Evolutionary conservation across 2,888 invertebrate species (phyloP).

Genomic region (Ophion ventricosus): DNA sequence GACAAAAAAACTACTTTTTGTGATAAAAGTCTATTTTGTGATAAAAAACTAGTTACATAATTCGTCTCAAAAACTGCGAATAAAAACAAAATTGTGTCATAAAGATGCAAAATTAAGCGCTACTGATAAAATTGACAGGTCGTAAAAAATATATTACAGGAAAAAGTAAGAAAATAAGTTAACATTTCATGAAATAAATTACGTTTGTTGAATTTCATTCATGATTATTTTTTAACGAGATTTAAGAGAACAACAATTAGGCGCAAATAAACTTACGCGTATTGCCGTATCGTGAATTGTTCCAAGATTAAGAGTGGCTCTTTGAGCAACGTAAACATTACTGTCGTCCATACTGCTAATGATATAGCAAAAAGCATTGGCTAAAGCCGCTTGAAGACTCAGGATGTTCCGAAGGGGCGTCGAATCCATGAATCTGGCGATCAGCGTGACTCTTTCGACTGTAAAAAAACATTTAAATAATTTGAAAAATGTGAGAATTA

Average conservation of each 20-base stretch:
- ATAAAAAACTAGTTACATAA: no score
- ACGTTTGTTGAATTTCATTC: no score
- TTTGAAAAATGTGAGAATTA: background rate
- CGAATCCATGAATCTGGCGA: conserved; percentile 96
- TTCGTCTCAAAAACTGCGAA: no score
- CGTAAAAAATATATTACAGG: no score
- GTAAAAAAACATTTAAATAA: conserved; percentile 51
- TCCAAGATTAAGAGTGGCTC: conserved; percentile 95
- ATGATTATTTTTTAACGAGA: background rate
- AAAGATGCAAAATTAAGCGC: no score
- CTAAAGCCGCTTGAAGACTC: conserved; percentile 95
- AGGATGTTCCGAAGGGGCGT: conserved; percentile 93
- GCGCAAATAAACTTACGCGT: conserved; percentile 85
- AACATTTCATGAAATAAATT: no score
- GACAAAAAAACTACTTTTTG: no score
- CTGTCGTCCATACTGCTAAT: conserved; percentile 98
- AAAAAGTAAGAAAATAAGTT: no score
- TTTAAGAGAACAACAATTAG: background rate
- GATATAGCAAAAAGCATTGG: conserved; percentile 98
- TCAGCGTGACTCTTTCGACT: conserved; percentile 96
- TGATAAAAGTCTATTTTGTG: no score
- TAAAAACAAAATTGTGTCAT: no score
- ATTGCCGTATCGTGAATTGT: conserved; percentile 96
- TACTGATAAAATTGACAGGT: no score
- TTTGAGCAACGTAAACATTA: conserved; percentile 97